Percentiles rank a stretch among this genome's conserved stretches.
phyloP scores from a whole-genome alignment of 2,113 vertebrate genomes.

The Poeciliopsis occidentalis region DNA sequence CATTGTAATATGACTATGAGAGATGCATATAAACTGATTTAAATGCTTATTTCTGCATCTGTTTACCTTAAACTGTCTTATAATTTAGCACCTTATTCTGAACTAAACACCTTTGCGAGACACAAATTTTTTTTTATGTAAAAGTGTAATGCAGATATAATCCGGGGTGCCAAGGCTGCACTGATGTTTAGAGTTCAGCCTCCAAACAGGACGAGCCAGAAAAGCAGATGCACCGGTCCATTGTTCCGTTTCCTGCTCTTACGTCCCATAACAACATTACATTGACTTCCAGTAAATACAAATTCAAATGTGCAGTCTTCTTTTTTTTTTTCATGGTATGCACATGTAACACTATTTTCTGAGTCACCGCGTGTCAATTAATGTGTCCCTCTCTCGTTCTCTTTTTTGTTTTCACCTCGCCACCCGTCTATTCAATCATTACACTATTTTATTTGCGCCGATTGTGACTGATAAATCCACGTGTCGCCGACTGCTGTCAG shows the following conservation, averaged over 20 bases:
- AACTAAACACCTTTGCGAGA: neutral
- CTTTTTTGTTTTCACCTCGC: neutral
- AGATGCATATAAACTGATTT: no score
- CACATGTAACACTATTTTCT: neutral
- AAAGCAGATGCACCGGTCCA: neutral
- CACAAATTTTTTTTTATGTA: neutral
- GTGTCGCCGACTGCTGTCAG: constrained; percentile 34
- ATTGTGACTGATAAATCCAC: constrained; percentile 38
- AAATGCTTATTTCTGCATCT: no score
- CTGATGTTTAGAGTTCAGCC: neutral
- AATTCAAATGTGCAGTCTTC: neutral
- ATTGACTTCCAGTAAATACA: neutral
- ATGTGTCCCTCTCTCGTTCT: constrained; percentile 13
- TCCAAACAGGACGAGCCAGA: constrained; percentile 18
- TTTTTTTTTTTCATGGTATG: constrained; percentile 10
- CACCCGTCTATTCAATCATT: constrained; percentile 44
- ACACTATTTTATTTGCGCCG: constrained; percentile 13
- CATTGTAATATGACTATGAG: neutral
- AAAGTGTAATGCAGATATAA: neutral
- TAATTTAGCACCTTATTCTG: neutral
- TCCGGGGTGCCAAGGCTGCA: neutral
- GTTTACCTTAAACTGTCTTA: no score
- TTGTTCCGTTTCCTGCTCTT: constrained; percentile 1
- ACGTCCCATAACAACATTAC: neutral
- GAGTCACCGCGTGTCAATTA: constrained; percentile 12